Conservation (phyloP, 1,140 invertebrate genomes). For the Drosophila nikananu region DNA sequence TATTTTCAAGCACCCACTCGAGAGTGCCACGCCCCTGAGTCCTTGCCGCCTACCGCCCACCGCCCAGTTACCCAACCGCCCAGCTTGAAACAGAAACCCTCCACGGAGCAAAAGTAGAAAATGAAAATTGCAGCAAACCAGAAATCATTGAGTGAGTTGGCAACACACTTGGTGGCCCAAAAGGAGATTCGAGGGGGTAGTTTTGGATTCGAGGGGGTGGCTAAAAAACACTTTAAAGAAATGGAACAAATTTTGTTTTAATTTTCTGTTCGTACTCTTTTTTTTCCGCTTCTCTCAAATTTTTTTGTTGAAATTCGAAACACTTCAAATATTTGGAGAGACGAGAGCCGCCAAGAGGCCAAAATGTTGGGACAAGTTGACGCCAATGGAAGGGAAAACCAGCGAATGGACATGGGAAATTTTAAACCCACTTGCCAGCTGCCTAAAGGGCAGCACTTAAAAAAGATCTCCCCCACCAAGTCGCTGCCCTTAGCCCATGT, state of each 20-base stretch:
- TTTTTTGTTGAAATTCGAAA: constrained; percentile 67
- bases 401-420: constrained; percentile 67
- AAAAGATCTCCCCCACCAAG: constrained; percentile 13
- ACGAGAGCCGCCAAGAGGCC: constrained; percentile 47
- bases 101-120: constrained; percentile 36
- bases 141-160: constrained; percentile 79
- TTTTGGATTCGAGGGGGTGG: background rate
- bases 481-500: constrained; percentile 28
- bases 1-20: constrained; percentile 76
- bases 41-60: constrained; percentile 38
- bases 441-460: constrained; percentile 70
- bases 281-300: background rate
- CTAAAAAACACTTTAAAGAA: constrained; percentile 53
- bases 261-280: constrained; percentile 22
- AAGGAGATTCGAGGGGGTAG: constrained; percentile 31
- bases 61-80: background rate
- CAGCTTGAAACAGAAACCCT: constrained; percentile 59
- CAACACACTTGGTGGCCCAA: constrained; percentile 67
- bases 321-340: constrained; percentile 78
- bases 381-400: constrained; percentile 47
- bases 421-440: constrained; percentile 79
- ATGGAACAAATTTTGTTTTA: constrained; percentile 21
- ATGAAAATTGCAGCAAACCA: constrained; percentile 45
- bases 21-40: constrained; percentile 69
- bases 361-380: constrained; percentile 72